A percentile compares a stretch with the other conserved stretches of the same genome.
These are phyloP conservation scores for Enhydra lutris DNA, from an alignment of 2,113 vertebrate species.

Conservation along the genomic window DNA sequence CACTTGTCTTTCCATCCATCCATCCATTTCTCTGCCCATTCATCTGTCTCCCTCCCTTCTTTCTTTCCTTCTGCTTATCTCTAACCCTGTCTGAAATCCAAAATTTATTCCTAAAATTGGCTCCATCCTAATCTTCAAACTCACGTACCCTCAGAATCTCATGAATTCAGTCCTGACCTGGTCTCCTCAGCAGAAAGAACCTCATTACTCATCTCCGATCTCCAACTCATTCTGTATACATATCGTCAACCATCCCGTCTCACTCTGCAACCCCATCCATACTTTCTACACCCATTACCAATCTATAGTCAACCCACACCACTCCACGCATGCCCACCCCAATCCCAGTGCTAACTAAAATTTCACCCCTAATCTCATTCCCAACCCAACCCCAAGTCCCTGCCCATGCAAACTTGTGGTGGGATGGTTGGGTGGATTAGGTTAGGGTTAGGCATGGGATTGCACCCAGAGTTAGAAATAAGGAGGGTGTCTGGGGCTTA, in stretches of 20 bases:
- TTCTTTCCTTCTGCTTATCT: neutral
- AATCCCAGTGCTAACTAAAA: neutral
- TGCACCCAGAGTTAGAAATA: neutral
- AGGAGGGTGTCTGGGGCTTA: neutral
- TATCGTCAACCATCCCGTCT: neutral
- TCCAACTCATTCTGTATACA: neutral
- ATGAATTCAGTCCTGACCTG: neutral
- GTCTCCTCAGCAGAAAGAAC: neutral
- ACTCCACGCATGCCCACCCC: neutral
- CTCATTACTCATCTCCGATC: too few relatives aligned
- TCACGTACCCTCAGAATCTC: neutral
- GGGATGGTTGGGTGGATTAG: too few relatives aligned
- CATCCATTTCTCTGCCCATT: neutral
- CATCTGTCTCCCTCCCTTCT: neutral
- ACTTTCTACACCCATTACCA: too few relatives aligned
- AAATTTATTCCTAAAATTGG: neutral
- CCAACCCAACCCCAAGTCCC: neutral
- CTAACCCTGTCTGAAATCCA: neutral
- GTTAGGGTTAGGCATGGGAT: neutral
- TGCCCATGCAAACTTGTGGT: neutral
- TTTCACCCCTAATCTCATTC: neutral
- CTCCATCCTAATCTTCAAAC: neutral
- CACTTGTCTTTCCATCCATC: neutral
- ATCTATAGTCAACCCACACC: neutral
- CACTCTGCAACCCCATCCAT: fast-evolving